Conservation (phyloP, 2,113 vertebrate genomes). For the Neofelis nebulosa region DNA sequence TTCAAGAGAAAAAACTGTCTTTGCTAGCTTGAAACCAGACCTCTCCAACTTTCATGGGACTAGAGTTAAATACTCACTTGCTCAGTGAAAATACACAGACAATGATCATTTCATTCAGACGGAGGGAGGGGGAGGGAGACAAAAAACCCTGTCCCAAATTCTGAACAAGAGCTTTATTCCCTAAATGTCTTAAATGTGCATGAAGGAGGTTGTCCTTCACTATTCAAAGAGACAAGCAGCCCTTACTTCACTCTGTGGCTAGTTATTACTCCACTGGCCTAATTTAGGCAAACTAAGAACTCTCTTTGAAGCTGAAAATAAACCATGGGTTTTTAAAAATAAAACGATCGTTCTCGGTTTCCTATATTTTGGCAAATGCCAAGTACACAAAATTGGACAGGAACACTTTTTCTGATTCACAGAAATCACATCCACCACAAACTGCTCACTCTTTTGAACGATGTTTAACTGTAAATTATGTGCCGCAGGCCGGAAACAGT, state of each 20-base stretch:
- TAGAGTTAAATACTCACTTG: neutral
- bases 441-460: slow-evolving; percentile 18
- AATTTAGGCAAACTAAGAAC: slow-evolving; percentile 27
- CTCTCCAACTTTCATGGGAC: neutral
- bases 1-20: neutral
- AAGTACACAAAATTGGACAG: neutral
- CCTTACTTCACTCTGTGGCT: neutral
- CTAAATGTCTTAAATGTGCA: neutral
- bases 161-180: neutral
- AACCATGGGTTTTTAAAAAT: slow-evolving; percentile 19
- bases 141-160: neutral
- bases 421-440: slow-evolving; percentile 44
- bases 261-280: neutral
- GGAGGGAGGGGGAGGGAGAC: neutral
- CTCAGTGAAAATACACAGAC: neutral
- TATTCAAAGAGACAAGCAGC: neutral
- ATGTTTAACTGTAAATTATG: slow-evolving; percentile 28
- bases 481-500: neutral
- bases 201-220: neutral
- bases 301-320: slow-evolving; percentile 61
- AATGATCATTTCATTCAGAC: slow-evolving; percentile 28
- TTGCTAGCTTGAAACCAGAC: slow-evolving; percentile 1
- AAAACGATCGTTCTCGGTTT: slow-evolving; percentile 45
- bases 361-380: slow-evolving; percentile 51
- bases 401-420: neutral